Evolutionary conservation across 1,140 invertebrate species (phyloP).

Genomic region (Mactra quadrangularis): DNA sequence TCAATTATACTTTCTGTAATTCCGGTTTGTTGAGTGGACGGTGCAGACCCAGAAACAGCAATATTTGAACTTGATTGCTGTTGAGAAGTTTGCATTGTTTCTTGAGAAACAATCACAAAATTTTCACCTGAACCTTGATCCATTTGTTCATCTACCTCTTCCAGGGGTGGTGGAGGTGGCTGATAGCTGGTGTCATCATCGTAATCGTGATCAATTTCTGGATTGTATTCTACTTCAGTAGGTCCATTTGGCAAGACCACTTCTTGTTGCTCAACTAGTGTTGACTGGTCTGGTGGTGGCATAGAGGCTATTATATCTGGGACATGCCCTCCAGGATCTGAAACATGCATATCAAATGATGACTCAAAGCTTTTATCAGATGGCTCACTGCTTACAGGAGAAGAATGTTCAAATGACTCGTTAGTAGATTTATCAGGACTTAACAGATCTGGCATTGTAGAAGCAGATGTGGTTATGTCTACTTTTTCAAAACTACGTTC

Average conservation of each 20-base stretch:
- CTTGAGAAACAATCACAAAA: slow-evolving; percentile 39
- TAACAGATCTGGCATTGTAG: slow-evolving; percentile 56
- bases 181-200: slow-evolving; percentile 39
- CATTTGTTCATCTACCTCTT: slow-evolving; percentile 22
- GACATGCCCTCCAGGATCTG: not conserved
- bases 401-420: slow-evolving; percentile 77
- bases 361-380: slow-evolving; percentile 73
- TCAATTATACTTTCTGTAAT: slow-evolving; percentile 72
- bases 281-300: slow-evolving; percentile 19
- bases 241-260: slow-evolving; percentile 84
- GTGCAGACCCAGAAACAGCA: slow-evolving; percentile 12
- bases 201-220: slow-evolving; percentile 84
- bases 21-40: slow-evolving; percentile 47
- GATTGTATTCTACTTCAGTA: slow-evolving; percentile 86
- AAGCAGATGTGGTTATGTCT: slow-evolving; percentile 58
- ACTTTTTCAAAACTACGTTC: slow-evolving; percentile 69
- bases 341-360: slow-evolving; percentile 63
- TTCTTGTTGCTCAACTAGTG: slow-evolving; percentile 9
- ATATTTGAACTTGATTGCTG: slow-evolving; percentile 14
- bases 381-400: slow-evolving; percentile 77
- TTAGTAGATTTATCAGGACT: slow-evolving; percentile 62
- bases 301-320: slow-evolving; percentile 13
- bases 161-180: slow-evolving; percentile 4
- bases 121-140: slow-evolving; percentile 36
- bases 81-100: not conserved